Evolutionary conservation across 2,888 invertebrate species (phyloP), one percentile per base, ranked within the genome.

Genomic region (Oligia latruncula): DNA sequence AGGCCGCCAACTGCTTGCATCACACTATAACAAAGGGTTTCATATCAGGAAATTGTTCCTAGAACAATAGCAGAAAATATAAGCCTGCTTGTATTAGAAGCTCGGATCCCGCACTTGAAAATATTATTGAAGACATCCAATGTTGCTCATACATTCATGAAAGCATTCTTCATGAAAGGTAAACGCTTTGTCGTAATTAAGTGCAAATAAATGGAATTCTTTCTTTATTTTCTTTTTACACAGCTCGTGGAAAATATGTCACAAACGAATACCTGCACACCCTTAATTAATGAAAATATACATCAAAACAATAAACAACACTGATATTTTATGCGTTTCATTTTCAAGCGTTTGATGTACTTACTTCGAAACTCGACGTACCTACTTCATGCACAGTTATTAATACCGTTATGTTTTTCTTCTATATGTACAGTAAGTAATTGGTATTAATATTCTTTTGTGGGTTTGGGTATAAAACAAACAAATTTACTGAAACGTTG

Each of bases 11-110:
- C 91, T 93, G 95, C 94, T 95, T 93, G 95, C 95, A 93, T 93
- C 94, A 95, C 93, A 93, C 94, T 94, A 91, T 93, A 94, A 95
- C 95, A 95, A 95, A 95, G 95, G 94, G 95, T 94, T 95, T 95
- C 94, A 95, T 95, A 95, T 94, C 94, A 95, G 94, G 92, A 95
- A 95, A 95, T 94, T 95, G 94, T 95, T 93, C 93, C 93, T 94
- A 95, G 94, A 95, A 95, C 95, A 95, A 95, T 94, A 92, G 92
- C 88, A 92, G 92, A 93, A 94, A 94, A 94, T 93, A 93, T 93
- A 92, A 93, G 92, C 92, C 90, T 92, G 88, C 92, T 92, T 90
- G 90, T 90, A 89, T 90, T 90, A 92, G 91, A 90, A 88, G 89
- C 87, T 86, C 78, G 85, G 89, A 88, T 86, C 86, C 58, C 89